These are phyloP conservation scores for Pithys albifrons DNA, from an alignment of 2,113 vertebrate species.

Conservation along the genomic window DNA sequence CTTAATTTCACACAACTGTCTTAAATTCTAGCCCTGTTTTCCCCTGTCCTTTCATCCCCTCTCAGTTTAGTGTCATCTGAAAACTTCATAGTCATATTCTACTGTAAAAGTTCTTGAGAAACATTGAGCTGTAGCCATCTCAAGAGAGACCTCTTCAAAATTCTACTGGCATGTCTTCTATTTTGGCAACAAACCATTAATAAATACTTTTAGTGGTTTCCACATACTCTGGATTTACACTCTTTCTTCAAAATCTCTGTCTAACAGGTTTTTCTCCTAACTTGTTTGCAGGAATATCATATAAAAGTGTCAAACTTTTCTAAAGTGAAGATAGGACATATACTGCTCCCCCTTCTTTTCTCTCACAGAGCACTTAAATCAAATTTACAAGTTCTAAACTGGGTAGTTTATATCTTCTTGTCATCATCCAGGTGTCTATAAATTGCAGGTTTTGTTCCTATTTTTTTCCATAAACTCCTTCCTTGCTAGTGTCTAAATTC, in stretches of 20 bases:
- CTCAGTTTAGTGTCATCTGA: neutral
- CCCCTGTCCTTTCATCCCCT: neutral
- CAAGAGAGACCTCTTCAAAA: neutral
- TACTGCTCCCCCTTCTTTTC: neutral
- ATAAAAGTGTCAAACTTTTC: neutral
- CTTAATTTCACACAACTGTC: neutral
- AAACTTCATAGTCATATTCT: neutral
- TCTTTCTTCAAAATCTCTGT: neutral
- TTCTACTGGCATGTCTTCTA: accelerated
- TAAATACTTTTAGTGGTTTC: neutral
- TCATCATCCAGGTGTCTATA: neutral
- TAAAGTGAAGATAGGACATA: neutral
- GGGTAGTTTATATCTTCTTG: neutral
- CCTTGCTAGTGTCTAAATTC: neutral
- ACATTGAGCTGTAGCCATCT: neutral
- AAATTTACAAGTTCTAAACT: neutral
- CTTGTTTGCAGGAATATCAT: neutral
- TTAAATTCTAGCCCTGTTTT: neutral
- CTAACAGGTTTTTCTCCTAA: neutral
- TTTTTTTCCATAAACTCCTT: neutral
- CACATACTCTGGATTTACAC: neutral
- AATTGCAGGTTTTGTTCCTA: neutral
- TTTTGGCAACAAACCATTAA: neutral
- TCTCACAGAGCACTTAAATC: neutral
- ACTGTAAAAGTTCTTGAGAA: neutral